Conservation (phyloP, 2,113 vertebrate genomes). For the Ardeotis arabs region DNA sequence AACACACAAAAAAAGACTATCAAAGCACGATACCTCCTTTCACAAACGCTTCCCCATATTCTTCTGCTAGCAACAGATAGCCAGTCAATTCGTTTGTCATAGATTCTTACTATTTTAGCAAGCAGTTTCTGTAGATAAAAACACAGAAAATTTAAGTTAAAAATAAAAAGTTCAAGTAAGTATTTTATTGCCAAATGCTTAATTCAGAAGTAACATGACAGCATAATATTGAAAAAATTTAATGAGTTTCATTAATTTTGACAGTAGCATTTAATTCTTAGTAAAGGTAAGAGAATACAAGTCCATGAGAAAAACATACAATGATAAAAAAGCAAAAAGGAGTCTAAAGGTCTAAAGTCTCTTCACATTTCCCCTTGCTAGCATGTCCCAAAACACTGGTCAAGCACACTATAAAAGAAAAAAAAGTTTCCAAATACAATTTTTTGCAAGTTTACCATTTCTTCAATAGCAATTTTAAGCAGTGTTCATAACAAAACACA, state of each 20-base stretch:
- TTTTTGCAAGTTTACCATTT: not conserved
- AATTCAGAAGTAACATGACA: not conserved
- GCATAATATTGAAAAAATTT: not conserved
- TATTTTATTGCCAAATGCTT: not conserved
- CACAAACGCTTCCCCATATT: slow-evolving; percentile 84
- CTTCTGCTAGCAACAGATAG: slow-evolving; percentile 78
- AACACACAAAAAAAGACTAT: not conserved
- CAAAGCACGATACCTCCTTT: slow-evolving; percentile 75
- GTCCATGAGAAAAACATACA: not conserved
- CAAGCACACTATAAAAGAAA: not conserved
- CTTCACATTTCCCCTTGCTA: not conserved
- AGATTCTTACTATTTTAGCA: slow-evolving; percentile 54
- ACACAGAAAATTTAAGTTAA: not conserved
- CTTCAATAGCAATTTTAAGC: not conserved
- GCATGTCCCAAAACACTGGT: not conserved
- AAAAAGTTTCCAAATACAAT: not conserved
- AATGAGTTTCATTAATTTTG: not conserved
- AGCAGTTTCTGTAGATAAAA: slow-evolving; percentile 75
- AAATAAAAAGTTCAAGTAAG: not conserved
- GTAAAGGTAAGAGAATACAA: not conserved
- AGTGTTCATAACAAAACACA: not conserved
- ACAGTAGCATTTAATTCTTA: not conserved
- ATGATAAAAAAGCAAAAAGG: not conserved
- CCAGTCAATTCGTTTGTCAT: slow-evolving; percentile 78
- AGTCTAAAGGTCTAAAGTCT: not conserved